phyloP scores from a whole-genome alignment of 1,140 invertebrate genomes.

The Ooceraea biroi region DNA sequence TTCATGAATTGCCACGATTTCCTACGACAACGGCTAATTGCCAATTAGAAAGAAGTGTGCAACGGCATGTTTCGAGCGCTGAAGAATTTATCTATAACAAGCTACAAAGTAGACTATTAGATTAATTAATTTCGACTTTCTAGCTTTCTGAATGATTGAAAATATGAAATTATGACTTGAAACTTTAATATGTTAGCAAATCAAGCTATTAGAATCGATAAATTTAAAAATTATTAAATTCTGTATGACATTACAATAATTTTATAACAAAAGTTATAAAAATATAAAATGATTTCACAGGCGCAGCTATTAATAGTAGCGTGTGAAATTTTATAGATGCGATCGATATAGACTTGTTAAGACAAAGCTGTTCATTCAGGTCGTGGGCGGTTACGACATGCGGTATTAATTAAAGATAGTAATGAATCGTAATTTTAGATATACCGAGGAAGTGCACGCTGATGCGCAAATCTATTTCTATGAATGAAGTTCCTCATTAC shows the following conservation, averaged over 20 bases:
- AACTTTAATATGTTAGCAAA: background rate
- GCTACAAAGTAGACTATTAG: background rate
- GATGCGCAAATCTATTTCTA: background rate
- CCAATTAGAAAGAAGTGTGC: slow-evolving; percentile 3
- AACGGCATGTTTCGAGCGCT: background rate
- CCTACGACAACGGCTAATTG: slow-evolving; percentile 26
- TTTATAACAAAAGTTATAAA: background rate
- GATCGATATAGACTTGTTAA: background rate
- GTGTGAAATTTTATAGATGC: background rate
- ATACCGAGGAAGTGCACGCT: background rate
- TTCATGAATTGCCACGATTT: slow-evolving; percentile 21
- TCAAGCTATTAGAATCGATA: background rate
- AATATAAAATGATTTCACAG: background rate
- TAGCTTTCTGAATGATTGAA: background rate
- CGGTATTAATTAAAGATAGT: slow-evolving; percentile 12
- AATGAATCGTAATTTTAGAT: background rate
- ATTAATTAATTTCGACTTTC: background rate
- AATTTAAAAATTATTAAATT: background rate
- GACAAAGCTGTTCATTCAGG: slow-evolving; percentile 1
- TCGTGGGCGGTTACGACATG: background rate
- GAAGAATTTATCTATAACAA: slow-evolving; percentile 7
- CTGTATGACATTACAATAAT: background rate
- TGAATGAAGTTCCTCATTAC: slow-evolving; percentile 25
- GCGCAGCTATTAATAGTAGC: background rate
- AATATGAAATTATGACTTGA: background rate